Base-by-base conservation (phyloP, 2,888 invertebrate species). In the Cyrtodaria siliqua region DNA sequence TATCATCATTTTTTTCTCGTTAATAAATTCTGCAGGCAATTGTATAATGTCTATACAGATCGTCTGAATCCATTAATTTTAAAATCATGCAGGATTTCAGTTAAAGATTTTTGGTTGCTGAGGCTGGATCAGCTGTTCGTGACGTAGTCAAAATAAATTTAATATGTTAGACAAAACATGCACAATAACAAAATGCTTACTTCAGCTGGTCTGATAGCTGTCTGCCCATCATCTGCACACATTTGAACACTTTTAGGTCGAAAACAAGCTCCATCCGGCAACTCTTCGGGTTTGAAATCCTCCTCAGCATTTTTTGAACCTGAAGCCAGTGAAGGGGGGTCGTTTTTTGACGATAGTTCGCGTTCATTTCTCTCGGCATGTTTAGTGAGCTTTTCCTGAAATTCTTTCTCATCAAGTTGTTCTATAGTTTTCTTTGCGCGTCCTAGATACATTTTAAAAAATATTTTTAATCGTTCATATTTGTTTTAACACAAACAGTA, bases 221-320 rank as follows among this genome's bases (percentile, higher is more conserved):
- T 82, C 16, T 83, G 70, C n/a, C 77, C 81, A 56, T 76, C 81
- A 20, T 83, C 73, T 8, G 73, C 60, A 24, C 78, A 78, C 24
- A 73, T 67, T 27, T 79, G 47, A 6, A 87, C 85, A 74, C 72
- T 81, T 72, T 79, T 87, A 24, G 87, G 87, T 42, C 86, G 75
- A 77, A 84, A 86, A 82, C 87, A 87, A 8, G 86, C 84, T n/a
- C 88, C 88, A 59, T 88, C 88, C 27, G 88, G 88, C 53, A 88
- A 70, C 55, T 88, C 88, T 12, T 87, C 87, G n/a, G 80, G 73
- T 69, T 70, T 67, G 64, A 83, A 81, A 20, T 79, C 82, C 29
- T 75, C 74, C 9, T 49, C 60, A 20, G 69, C 74, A 33, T 47
- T 69, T 20, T 78, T 57, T 23, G 63, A 56, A 61, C 71, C 49